Base-by-base conservation (phyloP, 2,888 invertebrate genomes). In the Hemaris fuciformis region DNA sequence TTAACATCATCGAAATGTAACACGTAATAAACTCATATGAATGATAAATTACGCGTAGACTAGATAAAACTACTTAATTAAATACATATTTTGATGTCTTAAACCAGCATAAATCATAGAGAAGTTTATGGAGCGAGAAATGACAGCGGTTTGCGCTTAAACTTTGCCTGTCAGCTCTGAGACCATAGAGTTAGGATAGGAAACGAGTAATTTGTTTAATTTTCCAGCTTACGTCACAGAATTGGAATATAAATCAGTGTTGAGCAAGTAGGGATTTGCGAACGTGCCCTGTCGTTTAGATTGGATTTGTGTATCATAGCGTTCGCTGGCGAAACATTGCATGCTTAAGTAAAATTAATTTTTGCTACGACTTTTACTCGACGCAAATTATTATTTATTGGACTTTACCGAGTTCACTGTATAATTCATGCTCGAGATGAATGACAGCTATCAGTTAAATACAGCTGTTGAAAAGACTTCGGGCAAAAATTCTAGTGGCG, bases 81-180 rank as follows among this genome's bases (percentile, higher is more conserved):
- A 48, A 48, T 48, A 8, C 15, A 1, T 25, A 48, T 48, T 48
- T 48, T 25, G 25, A 48, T 48, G 48, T 27, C 15, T 15, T 48
- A 48, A 46, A 13, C 27, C 25, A n/a, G n/a, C 25, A 25, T 48
- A 45, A 45, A 48, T 27, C n/a, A 48, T 48, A 15, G 18, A 43
- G 20, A 18, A 8, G 20, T 18, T 43, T 43, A 43, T 43, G 6
- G 43, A 18, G 6, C 8, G 15, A 62, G 60, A 53, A 69, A 68
- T 75, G 72, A 71, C 74, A 72, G 38, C 59, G 57, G 62, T 64
- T 61, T 64, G 66, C 66, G 63, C 61, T 69, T 62, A 63, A 64
- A 70, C 72, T 68, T 74, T 68, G 65, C 22, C 31, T 63, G 61
- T 64, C 63, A 61, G 62, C 61, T 53, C n/a, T 18, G 18, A 53